Conservation (phyloP, 2,797 vertebrate genomes). For the Neosalanx taihuensis region DNA sequence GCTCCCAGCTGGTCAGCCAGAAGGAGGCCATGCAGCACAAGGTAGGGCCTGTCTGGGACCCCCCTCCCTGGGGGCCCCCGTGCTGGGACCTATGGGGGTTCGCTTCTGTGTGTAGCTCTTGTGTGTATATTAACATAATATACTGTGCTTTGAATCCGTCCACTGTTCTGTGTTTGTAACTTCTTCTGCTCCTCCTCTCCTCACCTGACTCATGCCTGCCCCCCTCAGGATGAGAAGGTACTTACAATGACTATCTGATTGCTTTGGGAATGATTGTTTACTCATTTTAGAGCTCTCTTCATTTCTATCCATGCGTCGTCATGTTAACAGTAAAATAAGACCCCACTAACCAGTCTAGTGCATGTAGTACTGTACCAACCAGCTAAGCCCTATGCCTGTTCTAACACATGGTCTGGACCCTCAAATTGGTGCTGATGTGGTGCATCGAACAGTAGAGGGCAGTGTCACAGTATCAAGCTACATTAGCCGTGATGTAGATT, state of each 20-base stretch:
- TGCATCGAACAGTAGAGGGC: neutral
- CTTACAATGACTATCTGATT: slow-evolving; percentile 47
- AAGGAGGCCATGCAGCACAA: slow-evolving; percentile 95
- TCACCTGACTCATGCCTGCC: slow-evolving; percentile 63
- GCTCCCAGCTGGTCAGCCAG: slow-evolving; percentile 96
- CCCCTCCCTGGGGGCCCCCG: neutral
- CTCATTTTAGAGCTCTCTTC: too few species aligned
- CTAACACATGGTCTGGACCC: too few species aligned
- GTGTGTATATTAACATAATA: neutral
- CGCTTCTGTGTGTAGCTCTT: neutral
- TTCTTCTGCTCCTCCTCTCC: slow-evolving; percentile 57
- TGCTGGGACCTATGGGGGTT: neutral
- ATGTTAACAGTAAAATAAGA: too few species aligned
- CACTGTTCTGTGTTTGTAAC: slow-evolving; percentile 53
- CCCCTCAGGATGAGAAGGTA: slow-evolving; percentile 98
- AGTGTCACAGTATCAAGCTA: neutral
- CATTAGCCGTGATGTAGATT: neutral
- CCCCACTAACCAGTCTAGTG: too few species aligned
- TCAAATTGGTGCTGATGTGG: too few species aligned
- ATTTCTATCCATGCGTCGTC: too few species aligned
- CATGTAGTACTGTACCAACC: too few species aligned
- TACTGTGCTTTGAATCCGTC: neutral
- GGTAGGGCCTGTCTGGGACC: slow-evolving; percentile 62
- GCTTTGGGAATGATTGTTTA: neutral
- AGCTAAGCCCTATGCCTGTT: too few species aligned